These are phyloP conservation scores for Pocillopora damicornis DNA, from an alignment of 64 coral and sea anemone species.

Conservation along the genomic window DNA sequence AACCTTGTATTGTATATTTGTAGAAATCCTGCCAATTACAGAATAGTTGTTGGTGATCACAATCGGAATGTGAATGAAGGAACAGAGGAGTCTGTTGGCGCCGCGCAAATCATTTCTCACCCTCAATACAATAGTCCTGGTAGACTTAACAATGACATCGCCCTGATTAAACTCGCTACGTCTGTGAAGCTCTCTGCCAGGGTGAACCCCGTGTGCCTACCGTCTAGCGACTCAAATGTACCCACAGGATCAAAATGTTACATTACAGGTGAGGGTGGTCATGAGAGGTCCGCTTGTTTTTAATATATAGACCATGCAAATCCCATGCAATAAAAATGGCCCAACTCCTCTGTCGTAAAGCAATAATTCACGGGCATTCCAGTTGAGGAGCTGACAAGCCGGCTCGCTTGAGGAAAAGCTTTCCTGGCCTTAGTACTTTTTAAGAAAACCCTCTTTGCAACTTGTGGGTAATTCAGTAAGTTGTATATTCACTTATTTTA, in stretches of 20 bases:
- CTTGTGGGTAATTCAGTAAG: too few species aligned
- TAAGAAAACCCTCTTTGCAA: too few species aligned
- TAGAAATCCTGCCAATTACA: constrained; percentile 48
- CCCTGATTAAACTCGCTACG: constrained; percentile 52
- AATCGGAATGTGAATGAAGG: constrained; percentile 61
- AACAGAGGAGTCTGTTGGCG: constrained; percentile 54
- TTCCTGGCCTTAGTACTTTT: too few species aligned
- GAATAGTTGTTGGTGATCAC: constrained; percentile 69
- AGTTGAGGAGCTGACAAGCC: too few species aligned
- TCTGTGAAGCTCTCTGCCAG: constrained; percentile 39
- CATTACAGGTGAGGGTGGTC: constrained; percentile 37
- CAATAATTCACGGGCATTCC: too few species aligned
- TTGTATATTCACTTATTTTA: too few species aligned
- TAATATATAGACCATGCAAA: too few species aligned
- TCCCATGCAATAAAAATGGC: too few species aligned
- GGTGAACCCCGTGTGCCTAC: constrained; percentile 60
- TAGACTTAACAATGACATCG: constrained; percentile 57
- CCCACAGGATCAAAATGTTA: constrained; percentile 61
- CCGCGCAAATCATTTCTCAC: constrained; percentile 46
- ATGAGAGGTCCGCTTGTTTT: too few species aligned
- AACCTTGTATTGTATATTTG: neutral
- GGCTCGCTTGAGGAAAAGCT: too few species aligned
- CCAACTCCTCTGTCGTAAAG: too few species aligned
- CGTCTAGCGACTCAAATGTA: constrained; percentile 38
- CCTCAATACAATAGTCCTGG: constrained; percentile 37